Evolutionary conservation across 2,797 vertebrate genomes (phyloP).

Genomic region (Babyrousa celebensis): DNA sequence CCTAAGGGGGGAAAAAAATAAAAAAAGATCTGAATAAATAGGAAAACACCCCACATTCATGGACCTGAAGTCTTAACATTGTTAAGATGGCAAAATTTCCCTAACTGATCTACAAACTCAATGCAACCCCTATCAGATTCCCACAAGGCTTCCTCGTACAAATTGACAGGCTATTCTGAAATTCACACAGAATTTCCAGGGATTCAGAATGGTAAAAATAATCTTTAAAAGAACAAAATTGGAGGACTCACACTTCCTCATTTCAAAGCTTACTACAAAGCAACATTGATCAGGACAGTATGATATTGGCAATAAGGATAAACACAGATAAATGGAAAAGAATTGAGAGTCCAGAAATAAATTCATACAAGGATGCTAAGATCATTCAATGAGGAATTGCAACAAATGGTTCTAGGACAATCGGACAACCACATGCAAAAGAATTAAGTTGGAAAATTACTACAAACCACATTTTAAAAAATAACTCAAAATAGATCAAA

Average conservation of each 20-base stretch:
- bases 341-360: too few species aligned
- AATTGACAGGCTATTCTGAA: neutral
- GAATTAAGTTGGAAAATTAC: neutral
- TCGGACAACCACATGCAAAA: too few species aligned
- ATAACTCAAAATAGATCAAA: neutral
- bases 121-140: neutral
- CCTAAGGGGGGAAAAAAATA: neutral
- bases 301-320: neutral
- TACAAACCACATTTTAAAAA: neutral
- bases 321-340: neutral
- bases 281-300: neutral
- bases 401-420: too few species aligned
- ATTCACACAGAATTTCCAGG: neutral
- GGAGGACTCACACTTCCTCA: neutral
- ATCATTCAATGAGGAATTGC: too few species aligned
- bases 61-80: neutral
- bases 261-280: neutral
- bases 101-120: conserved; percentile 5
- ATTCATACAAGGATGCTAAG: too few species aligned
- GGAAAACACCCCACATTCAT: neutral
- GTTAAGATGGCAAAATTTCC: neutral
- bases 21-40: neutral
- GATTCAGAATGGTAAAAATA: neutral
- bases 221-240: conserved; percentile 22
- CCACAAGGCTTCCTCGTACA: neutral